phyloP scores from a whole-genome alignment of 2,888 invertebrate species.

The Noctuana brunneofusca region DNA sequence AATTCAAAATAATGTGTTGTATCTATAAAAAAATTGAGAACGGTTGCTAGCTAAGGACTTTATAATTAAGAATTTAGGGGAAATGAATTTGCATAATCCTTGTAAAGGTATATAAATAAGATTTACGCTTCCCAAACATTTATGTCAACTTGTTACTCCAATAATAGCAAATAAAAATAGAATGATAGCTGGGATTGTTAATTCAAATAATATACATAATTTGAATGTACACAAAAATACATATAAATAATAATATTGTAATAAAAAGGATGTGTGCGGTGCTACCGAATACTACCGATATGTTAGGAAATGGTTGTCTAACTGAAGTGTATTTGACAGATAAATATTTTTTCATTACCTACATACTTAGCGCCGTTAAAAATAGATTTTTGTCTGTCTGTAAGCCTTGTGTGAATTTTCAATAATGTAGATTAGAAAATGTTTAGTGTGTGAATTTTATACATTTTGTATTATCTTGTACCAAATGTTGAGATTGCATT shows the following conservation, averaged over 20 bases:
- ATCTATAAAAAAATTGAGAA: too few relatives aligned
- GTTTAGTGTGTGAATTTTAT: conserved; percentile 72
- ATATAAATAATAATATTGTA: conserved; percentile 15
- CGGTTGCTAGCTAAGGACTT: neutral
- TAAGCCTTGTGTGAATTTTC: conserved; percentile 64
- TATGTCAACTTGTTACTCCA: neutral
- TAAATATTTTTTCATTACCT: conserved; percentile 38
- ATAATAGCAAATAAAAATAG: neutral
- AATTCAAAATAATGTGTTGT: neutral
- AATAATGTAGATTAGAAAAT: conserved; percentile 44
- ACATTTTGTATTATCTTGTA: conserved; percentile 80
- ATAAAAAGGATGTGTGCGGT: conserved; percentile 38
- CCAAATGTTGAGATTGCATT: conserved; percentile 81
- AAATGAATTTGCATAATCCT: neutral
- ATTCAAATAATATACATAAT: neutral
- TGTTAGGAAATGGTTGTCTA: conserved; percentile 34
- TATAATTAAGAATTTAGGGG: neutral
- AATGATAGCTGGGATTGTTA: conserved; percentile 5
- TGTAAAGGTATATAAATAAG: neutral
- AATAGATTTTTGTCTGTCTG: conserved; percentile 51
- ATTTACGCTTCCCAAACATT: neutral
- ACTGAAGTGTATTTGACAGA: conserved; percentile 28
- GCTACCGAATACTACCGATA: conserved; percentile 43
- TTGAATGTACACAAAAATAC: too few relatives aligned
- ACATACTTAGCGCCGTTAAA: conserved; percentile 49